Conservation (phyloP, 2,113 vertebrate genomes). For the Actenoides hombroni region DNA sequence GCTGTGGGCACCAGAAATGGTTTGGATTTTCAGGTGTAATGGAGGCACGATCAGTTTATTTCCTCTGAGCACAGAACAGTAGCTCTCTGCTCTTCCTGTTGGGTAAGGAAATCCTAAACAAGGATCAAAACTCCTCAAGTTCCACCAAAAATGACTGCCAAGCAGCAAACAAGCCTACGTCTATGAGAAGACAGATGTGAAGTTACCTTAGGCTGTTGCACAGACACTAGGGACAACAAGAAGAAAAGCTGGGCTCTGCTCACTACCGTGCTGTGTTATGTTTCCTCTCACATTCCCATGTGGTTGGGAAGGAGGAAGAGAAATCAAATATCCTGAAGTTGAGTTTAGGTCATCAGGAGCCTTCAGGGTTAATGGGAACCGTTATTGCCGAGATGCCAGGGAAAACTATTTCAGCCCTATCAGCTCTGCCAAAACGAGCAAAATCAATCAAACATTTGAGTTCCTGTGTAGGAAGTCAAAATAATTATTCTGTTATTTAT, state of each 20-base stretch:
- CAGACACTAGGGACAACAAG: background rate
- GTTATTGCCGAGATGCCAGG: slow-evolving; percentile 58
- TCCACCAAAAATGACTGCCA: background rate
- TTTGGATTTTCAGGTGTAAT: background rate
- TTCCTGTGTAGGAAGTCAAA: slow-evolving; percentile 71
- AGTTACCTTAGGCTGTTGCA: background rate
- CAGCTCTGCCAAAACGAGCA: slow-evolving; percentile 63
- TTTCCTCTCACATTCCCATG: background rate
- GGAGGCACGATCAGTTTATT: background rate
- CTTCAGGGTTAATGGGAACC: slow-evolving; percentile 42
- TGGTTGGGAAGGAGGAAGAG: background rate
- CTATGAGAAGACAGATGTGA: background rate
- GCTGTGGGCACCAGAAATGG: background rate
- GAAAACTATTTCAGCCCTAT: slow-evolving; percentile 58
- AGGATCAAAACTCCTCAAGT: background rate
- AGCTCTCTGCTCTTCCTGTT: background rate
- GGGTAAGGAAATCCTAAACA: background rate
- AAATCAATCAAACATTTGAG: slow-evolving; percentile 67
- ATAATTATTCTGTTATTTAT: slow-evolving; percentile 72
- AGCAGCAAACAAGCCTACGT: background rate
- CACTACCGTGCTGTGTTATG: background rate
- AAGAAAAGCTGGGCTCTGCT: background rate
- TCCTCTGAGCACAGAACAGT: background rate
- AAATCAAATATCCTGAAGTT: slow-evolving; percentile 37
- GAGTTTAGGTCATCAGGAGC: slow-evolving; percentile 45